A percentile compares a stretch with the other conserved stretches of the same genome.
Evolutionary conservation across 2,113 vertebrate species (phyloP).

Genomic region (Trichomycterus rosablanca): DNA sequence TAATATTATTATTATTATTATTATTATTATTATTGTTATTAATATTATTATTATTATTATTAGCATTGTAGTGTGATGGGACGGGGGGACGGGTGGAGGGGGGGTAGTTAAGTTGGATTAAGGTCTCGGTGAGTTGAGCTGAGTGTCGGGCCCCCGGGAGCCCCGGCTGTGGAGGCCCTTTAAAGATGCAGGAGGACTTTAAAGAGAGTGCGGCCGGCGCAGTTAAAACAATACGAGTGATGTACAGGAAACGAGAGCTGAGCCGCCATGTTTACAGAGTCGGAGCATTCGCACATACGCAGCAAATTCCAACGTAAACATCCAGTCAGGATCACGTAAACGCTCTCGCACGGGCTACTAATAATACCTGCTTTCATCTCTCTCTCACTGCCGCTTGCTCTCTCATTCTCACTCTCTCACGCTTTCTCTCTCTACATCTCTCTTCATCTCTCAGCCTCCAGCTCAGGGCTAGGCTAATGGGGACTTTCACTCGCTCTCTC

Average conservation of each 20-base stretch:
- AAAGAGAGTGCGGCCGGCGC: slow-evolving; percentile 60
- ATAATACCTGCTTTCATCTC: slow-evolving; percentile 77
- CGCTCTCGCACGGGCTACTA: slow-evolving; percentile 72
- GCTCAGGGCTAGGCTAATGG: too few species aligned
- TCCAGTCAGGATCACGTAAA: slow-evolving; percentile 73
- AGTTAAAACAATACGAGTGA: slow-evolving; percentile 75
- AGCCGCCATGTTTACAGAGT: slow-evolving; percentile 76
- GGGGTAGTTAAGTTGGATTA: too few species aligned
- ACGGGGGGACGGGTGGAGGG: slow-evolving; percentile 59
- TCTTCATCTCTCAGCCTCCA: neutral
- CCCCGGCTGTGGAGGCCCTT: slow-evolving; percentile 65
- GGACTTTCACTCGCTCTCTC: too few species aligned
- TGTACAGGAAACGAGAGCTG: slow-evolving; percentile 77
- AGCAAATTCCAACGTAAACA: slow-evolving; percentile 80
- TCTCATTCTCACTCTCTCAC: slow-evolving; percentile 3
- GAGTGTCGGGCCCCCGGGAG: slow-evolving; percentile 65
- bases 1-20: too few species aligned
- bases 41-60: slow-evolving; percentile 61
- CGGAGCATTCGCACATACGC: slow-evolving; percentile 78
- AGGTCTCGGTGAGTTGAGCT: slow-evolving; percentile 56
- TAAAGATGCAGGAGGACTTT: slow-evolving; percentile 72
- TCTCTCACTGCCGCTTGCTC: slow-evolving; percentile 27
- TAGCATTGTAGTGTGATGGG: slow-evolving; percentile 58
- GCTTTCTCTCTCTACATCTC: neutral
- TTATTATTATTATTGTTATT: neutral